Evolutionary conservation across 2,797 vertebrate genomes (phyloP).

Genomic region (Tenualosa thibaudeaui): DNA sequence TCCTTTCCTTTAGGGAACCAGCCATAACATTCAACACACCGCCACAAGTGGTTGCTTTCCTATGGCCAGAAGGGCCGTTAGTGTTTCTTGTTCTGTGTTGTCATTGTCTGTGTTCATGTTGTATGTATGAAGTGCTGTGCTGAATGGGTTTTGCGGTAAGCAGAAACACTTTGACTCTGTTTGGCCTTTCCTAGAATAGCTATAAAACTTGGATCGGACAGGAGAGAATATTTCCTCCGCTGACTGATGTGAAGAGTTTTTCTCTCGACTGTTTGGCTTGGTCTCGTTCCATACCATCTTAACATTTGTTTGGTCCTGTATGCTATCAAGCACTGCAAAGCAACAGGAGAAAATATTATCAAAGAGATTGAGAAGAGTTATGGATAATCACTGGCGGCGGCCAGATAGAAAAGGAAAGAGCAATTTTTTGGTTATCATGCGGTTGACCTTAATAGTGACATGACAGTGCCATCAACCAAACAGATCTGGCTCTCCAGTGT

Average conservation of each 20-base stretch:
- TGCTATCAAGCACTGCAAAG: neutral
- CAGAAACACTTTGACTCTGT: constrained; percentile 10
- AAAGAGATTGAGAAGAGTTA: neutral
- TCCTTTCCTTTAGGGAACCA: neutral
- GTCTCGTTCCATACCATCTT: neutral
- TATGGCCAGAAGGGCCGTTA: neutral
- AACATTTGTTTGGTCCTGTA: neutral
- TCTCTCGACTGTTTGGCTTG: neutral
- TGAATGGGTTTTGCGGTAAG: constrained; percentile 8
- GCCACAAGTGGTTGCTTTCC: neutral
- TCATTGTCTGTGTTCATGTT: constrained; percentile 3
- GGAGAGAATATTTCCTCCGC: neutral
- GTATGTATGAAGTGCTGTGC: constrained; percentile 13
- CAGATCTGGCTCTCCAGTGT: neutral
- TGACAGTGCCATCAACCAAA: constrained; percentile 15
- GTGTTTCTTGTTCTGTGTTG: neutral
- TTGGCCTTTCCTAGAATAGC: neutral
- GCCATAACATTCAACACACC: constrained; percentile 19
- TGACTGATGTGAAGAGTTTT: neutral
- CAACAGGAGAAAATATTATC: neutral
- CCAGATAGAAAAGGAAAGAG: neutral
- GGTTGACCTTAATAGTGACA: constrained; percentile 7
- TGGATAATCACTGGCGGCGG: neutral
- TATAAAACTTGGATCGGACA: neutral
- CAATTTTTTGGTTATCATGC: neutral